phyloP scores from a whole-genome alignment of 2,113 vertebrate species.

The Athene noctua region DNA sequence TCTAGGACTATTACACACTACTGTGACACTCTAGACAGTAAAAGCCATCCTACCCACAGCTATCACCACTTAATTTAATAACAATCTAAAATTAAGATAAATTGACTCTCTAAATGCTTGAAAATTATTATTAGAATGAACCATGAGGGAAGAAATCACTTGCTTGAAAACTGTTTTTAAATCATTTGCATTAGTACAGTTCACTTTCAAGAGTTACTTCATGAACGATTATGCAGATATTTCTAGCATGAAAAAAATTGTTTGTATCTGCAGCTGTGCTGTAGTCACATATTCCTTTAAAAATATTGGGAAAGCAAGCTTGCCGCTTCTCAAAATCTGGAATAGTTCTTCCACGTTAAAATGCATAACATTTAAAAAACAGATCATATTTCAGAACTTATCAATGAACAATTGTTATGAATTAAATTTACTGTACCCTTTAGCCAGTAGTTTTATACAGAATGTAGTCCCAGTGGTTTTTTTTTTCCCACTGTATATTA shows the following conservation, averaged over 20 bases:
- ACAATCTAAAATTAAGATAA: conserved; percentile 44
- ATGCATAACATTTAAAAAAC: not conserved
- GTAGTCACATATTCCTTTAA: not conserved
- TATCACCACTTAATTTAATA: conserved; percentile 44
- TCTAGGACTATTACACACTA: not conserved
- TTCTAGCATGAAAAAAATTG: not conserved
- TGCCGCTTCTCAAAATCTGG: not conserved
- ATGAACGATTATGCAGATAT: not conserved
- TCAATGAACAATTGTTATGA: not conserved
- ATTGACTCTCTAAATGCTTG: conserved; percentile 20
- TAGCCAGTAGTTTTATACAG: not conserved
- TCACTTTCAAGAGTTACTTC: not conserved
- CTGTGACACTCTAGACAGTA: conserved; percentile 8
- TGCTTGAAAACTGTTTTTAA: not conserved
- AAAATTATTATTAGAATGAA: not conserved
- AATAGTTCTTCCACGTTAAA: not conserved
- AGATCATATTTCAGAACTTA: not conserved
- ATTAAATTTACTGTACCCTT: not conserved
- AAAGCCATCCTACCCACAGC: conserved; percentile 21
- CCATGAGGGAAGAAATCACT: not conserved
- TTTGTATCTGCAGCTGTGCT: not conserved
- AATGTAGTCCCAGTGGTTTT: not conserved
- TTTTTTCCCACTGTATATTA: not conserved
- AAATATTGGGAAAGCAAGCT: not conserved
- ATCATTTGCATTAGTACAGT: not conserved